Conservation (phyloP, 2,888 invertebrate species). For the Sisyra nigra region DNA sequence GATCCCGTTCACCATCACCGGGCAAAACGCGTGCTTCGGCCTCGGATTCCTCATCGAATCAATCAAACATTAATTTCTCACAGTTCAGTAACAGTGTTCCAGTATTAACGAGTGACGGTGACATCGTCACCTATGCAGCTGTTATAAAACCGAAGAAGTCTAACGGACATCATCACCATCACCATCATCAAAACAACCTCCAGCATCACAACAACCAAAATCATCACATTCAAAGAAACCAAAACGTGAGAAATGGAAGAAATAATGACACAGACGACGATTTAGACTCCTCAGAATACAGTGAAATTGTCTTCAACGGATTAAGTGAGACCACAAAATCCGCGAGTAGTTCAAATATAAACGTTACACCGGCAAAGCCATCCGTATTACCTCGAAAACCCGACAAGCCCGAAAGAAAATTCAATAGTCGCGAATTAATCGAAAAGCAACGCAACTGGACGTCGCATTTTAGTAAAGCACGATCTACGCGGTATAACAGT, state of each 20-base stretch:
- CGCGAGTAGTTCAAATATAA: neutral
- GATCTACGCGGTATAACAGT: conserved; percentile 42
- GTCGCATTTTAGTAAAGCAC: conserved; percentile 71
- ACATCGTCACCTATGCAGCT: neutral
- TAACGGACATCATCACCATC: conserved; percentile 5
- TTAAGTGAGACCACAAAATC: conserved; percentile 14
- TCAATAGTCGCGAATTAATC: conserved; percentile 70
- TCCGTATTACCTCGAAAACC: conserved; percentile 42
- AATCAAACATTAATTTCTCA: conserved; percentile 24
- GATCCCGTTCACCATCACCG: conserved; percentile 31
- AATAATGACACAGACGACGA: conserved; percentile 12
- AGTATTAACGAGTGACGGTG: conserved; percentile 20
- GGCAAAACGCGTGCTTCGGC: conserved; percentile 11
- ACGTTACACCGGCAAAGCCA: conserved; percentile 1
- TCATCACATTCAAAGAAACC: conserved; percentile 19
- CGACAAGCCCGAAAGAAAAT: conserved; percentile 69
- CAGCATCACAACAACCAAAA: conserved; percentile 7
- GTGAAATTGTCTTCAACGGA: conserved; percentile 9
- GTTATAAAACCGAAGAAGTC: conserved; percentile 1
- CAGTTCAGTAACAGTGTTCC: conserved; percentile 32
- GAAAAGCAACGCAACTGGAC: conserved; percentile 89
- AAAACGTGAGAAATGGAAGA: conserved; percentile 13
- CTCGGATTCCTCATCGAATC: neutral
- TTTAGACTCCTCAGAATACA: conserved; percentile 7
- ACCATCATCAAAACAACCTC: conserved; percentile 7